phyloP scores from a whole-genome alignment of 1,140 invertebrate genomes.

The Samia ricini region DNA sequence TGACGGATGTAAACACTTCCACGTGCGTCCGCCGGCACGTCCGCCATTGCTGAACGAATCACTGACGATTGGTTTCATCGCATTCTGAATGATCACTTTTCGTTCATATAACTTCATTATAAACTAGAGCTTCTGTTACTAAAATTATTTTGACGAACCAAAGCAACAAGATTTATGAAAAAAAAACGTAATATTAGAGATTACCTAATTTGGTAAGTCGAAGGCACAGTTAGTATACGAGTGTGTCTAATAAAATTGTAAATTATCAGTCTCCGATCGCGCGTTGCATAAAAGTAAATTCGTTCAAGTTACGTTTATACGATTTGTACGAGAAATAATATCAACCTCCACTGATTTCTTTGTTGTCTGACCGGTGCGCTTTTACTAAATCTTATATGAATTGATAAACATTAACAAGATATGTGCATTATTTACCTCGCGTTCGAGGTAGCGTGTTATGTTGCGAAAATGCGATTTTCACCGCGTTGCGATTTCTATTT shows the following conservation, averaged over 20 bases:
- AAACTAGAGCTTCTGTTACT: not conserved
- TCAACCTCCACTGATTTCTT: too few species aligned
- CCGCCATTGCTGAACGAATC: slow-evolving; percentile 28
- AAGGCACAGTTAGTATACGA: too few species aligned
- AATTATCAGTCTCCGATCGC: too few species aligned
- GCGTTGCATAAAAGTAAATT: too few species aligned
- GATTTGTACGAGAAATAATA: too few species aligned
- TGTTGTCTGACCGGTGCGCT: too few species aligned
- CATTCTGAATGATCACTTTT: not conserved
- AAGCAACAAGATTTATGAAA: too few species aligned
- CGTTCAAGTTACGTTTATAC: too few species aligned
- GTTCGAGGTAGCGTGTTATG: slow-evolving; percentile 52
- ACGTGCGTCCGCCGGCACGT: slow-evolving; percentile 41
- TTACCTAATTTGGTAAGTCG: too few species aligned
- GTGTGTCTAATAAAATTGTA: too few species aligned
- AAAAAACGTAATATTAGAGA: too few species aligned
- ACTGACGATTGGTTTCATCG: slow-evolving; percentile 7
- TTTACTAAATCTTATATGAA: not conserved
- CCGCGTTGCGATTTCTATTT: slow-evolving; percentile 72
- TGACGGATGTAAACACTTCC: slow-evolving; percentile 59
- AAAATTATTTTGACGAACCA: too few species aligned
- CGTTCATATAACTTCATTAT: not conserved
- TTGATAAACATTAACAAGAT: not conserved
- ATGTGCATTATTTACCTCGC: not conserved
- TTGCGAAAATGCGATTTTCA: slow-evolving; percentile 74